phyloP scores from a whole-genome alignment of 2,113 vertebrate genomes.

The Zosterops pallidus region DNA sequence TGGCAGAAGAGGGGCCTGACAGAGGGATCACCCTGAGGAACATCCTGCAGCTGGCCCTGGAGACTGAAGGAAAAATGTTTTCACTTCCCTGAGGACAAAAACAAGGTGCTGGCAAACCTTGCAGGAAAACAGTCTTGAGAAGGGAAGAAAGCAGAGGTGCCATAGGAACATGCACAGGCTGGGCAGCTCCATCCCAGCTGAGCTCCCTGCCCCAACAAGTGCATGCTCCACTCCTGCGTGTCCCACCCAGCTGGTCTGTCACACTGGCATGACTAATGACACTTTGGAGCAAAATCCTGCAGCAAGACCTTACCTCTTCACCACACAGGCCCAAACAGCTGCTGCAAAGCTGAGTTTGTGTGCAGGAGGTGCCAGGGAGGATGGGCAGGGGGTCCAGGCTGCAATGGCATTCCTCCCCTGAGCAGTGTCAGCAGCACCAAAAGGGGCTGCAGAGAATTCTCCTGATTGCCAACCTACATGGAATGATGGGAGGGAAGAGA shows the following conservation, averaged over 20 bases:
- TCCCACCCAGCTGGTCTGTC: background rate
- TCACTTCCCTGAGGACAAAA: background rate
- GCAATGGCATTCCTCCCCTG: background rate
- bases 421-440: background rate
- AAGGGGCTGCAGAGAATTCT: background rate
- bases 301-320: background rate
- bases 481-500: background rate
- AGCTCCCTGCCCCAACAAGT: accelerated
- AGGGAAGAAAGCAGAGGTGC: background rate
- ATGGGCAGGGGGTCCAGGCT: background rate
- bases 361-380: background rate
- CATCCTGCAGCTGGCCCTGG: background rate
- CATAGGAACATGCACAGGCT: accelerated
- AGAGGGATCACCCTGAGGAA: background rate
- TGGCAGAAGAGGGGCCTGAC: background rate
- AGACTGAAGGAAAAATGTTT: background rate
- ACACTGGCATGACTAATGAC: background rate
- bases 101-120: background rate
- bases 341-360: background rate
- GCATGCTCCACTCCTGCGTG: accelerated
- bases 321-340: background rate
- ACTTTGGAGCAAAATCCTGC: background rate
- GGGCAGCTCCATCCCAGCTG: background rate
- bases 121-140: background rate
- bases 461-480: accelerated